Conservation (phyloP, 1,140 invertebrate genomes). For the Papilio xuthus region DNA sequence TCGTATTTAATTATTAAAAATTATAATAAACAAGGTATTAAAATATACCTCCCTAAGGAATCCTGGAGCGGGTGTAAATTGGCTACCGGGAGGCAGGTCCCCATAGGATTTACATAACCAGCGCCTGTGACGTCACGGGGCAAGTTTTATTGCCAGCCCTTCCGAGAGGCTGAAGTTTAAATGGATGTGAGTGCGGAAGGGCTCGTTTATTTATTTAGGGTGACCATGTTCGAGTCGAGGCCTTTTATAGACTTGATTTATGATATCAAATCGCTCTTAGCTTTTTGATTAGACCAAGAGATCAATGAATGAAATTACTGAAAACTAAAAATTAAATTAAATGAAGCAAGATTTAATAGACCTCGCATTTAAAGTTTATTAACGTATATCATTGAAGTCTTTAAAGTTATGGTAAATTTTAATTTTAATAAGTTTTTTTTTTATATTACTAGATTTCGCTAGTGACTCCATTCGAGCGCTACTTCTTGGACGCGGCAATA, state of each 20-base stretch:
- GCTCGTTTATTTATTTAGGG: conserved; percentile 18
- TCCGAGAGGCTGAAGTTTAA: conserved; percentile 32
- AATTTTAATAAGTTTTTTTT: no score
- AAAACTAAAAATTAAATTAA: not conserved
- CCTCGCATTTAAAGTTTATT: no score
- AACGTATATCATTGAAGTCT: no score
- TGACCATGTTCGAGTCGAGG: not conserved
- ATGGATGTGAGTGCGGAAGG: conserved; percentile 30
- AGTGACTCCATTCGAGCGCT: no score
- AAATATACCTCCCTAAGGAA: conserved; percentile 6
- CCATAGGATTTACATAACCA: conserved; percentile 31
- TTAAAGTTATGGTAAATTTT: no score
- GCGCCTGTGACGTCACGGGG: conserved; percentile 28
- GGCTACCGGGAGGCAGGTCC: not conserved
- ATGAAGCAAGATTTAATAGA: no score
- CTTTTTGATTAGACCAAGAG: not conserved
- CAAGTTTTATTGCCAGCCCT: conserved; percentile 33
- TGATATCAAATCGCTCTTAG: not conserved
- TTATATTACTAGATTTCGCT: no score
- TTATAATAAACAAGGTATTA: not conserved
- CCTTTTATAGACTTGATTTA: not conserved
- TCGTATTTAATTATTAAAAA: not conserved
- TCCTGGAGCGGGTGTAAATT: conserved; percentile 3
- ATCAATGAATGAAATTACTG: no score
- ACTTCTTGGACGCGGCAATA: no score